These are phyloP conservation scores for Trichoplusia ni DNA, from an alignment of 1,140 invertebrate species.

Conservation along the genomic window DNA sequence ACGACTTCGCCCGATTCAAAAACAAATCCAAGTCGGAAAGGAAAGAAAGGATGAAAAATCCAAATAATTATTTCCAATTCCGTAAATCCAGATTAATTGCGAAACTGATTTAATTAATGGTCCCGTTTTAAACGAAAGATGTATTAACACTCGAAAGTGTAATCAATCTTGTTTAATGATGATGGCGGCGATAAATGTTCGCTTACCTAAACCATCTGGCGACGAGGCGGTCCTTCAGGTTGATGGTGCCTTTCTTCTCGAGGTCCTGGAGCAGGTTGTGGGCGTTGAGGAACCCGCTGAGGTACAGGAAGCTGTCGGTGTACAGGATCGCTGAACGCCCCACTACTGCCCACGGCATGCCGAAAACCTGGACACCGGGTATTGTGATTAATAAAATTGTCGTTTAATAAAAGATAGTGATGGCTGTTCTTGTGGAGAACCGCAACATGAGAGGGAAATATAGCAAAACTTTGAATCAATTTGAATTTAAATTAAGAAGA, in stretches of 20 bases:
- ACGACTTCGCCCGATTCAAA: no score
- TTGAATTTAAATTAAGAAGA: no score
- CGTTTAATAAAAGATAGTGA: no score
- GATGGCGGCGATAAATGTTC: constrained; percentile 19
- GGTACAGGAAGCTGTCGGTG: constrained; percentile 89
- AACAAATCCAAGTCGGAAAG: background rate
- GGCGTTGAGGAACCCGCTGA: constrained; percentile 87
- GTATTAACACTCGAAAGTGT: constrained; percentile 13
- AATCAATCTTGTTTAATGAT: constrained; percentile 30
- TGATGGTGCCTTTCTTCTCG: constrained; percentile 81
- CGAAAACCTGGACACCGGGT: constrained; percentile 80
- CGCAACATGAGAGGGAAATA: no score
- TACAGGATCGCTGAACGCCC: constrained; percentile 88
- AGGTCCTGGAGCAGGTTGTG: constrained; percentile 85
- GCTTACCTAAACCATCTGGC: constrained; percentile 84
- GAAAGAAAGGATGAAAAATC: background rate
- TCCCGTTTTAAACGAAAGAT: constrained; percentile 13
- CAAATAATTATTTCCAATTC: constrained; percentile 25
- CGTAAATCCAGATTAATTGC: constrained; percentile 28
- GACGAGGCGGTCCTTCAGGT: constrained; percentile 83
- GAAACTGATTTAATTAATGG: constrained; percentile 24
- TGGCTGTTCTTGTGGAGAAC: no score
- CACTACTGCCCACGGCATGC: constrained; percentile 87
- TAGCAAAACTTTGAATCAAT: no score
- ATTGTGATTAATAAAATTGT: no score